These are phyloP conservation scores for Eciton burchellii DNA, from an alignment of 1,140 invertebrate species.

Conservation along the genomic window DNA sequence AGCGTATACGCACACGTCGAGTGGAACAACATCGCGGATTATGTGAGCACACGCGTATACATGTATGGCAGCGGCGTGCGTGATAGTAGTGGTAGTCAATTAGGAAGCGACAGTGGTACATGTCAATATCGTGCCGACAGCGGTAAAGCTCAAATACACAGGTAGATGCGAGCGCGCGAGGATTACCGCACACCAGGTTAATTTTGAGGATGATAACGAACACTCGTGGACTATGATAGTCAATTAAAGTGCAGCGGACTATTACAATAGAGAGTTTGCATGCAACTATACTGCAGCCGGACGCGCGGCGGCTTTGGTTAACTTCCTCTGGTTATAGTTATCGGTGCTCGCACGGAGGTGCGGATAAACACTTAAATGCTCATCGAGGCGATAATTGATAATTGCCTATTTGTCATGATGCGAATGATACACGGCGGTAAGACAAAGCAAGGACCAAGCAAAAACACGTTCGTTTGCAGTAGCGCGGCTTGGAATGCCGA, in stretches of 20 bases:
- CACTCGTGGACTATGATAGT: conserved; percentile 55
- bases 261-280: conserved; percentile 20
- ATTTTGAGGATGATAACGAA: conserved; percentile 65
- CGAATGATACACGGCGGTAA: neutral
- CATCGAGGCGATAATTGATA: conserved; percentile 56
- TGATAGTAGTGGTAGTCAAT: conserved; percentile 58
- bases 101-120: conserved; percentile 61
- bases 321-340: conserved; percentile 11
- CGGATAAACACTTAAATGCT: conserved; percentile 52
- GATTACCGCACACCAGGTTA: conserved; percentile 60
- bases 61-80: neutral
- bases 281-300: conserved; percentile 25
- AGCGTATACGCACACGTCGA: conserved; percentile 42
- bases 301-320: conserved; percentile 33
- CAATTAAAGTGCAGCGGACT: conserved; percentile 51
- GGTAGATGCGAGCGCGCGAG: conserved; percentile 23
- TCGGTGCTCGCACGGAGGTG: neutral
- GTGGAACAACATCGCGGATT: conserved; percentile 56
- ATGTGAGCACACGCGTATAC: conserved; percentile 26
- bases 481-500: no score
- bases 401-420: conserved; percentile 39
- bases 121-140: conserved; percentile 59
- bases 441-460: neutral
- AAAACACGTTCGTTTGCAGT: neutral
- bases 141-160: conserved; percentile 45